phyloP scores from a whole-genome alignment of 1,140 invertebrate species.

The Ceratoteleas bidentatus region DNA sequence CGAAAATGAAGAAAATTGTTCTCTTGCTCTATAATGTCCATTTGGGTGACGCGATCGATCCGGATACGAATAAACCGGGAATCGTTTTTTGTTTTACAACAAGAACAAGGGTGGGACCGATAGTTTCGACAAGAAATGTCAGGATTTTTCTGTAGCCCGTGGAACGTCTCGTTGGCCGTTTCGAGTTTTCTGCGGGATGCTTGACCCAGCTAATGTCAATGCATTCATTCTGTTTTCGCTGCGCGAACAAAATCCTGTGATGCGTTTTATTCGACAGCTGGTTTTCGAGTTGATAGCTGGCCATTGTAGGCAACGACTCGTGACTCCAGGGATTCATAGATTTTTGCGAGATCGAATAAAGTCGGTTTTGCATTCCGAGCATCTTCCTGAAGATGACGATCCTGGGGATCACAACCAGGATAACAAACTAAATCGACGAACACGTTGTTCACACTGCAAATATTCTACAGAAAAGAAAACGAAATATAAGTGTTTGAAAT shows the following conservation, averaged over 20 bases:
- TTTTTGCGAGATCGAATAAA: conserved; percentile 1
- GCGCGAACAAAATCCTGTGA: not conserved
- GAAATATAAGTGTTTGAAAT: not conserved
- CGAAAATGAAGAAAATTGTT: conserved; percentile 33
- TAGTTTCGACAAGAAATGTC: conserved; percentile 71
- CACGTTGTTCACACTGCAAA: conserved; percentile 7
- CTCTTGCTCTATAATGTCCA: conserved; percentile 12
- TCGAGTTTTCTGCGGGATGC: conserved; percentile 65
- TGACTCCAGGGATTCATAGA: not conserved
- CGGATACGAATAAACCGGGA: conserved; percentile 47
- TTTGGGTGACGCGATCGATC: conserved; percentile 7
- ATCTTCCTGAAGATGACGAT: not conserved
- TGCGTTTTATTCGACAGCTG: conserved; percentile 3
- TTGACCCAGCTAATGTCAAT: conserved; percentile 41
- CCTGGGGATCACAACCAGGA: not conserved
- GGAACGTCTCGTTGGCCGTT: conserved; percentile 70
- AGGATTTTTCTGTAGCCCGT: conserved; percentile 64
- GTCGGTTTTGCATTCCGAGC: not conserved
- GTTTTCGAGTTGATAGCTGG: not conserved
- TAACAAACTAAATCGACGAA: not conserved
- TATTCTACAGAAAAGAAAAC: not conserved
- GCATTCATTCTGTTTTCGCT: conserved; percentile 21
- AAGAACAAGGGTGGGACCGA: conserved; percentile 72
- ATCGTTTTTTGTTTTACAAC: conserved; percentile 72
- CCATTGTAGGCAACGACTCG: conserved; percentile 4